Evolutionary conservation across 2,113 vertebrate species (phyloP), one percentile per base, ranked within the genome.

Genomic region (Ranitomeya imitator): DNA sequence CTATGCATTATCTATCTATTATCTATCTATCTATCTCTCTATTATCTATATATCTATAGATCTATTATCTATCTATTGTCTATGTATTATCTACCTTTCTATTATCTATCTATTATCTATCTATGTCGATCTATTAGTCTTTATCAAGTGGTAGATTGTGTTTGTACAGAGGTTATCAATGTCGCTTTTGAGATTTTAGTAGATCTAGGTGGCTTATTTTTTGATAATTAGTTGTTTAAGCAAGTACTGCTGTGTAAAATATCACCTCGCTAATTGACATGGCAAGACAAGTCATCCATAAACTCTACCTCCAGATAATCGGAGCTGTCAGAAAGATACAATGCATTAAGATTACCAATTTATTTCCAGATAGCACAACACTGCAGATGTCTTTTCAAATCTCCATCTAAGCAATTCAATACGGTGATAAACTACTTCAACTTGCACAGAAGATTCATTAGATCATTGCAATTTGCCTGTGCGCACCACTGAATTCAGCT

Each of bases 381-480:
- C 89, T 71, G 6, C 82, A 89, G 89, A 10, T 74, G 4, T 83
- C 88, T 79, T 89, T 90, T 18, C 88, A 5, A 87, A 90, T 86
- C 16, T 86, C 81, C 84, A 67, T 88, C 87, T 89, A 85, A 83
- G 79, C 69, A 63, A 83, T 71, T 83, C 86, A 83, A 88, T 83
- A 88, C 79, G 76, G 81, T 89, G 87, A 89, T 89, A 89, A 89
- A 89, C 73, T 89, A 85, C 87, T 86, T 79, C 77, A 83, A 85
- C 0, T 0, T n/a, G 90, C 52, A 84, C 31, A 90, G 84, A 4
- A 83, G 1, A 67, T 82, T 78, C 85, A 89, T 89, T 89, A 89
- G 87, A 89, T 89, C 73, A 89, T 89, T 85, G 87, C 59, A 84
- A 89, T 85, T 85, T 89, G 87, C 82, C 84, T 79, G 87, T 79